Percentiles rank a stretch among this genome's conserved stretches.
These are phyloP conservation scores for Phyllostomus hastatus DNA, from an alignment of 2,113 vertebrate species.

Conservation along the genomic window DNA sequence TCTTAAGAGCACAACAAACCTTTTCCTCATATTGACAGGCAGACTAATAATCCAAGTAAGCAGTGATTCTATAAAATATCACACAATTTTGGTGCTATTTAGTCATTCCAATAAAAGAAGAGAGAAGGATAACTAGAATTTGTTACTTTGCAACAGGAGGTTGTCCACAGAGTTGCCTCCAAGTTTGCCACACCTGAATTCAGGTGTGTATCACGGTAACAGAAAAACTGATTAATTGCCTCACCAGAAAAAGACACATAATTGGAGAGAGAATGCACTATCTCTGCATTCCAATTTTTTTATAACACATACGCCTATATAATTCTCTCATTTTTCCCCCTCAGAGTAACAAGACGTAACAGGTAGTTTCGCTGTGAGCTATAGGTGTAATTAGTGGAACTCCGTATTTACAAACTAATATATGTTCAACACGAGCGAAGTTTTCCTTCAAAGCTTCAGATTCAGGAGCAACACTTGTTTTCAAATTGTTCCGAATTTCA, in stretches of 20 bases:
- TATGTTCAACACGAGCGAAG: not conserved
- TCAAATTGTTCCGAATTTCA: conserved; percentile 34
- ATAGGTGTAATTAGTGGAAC: conserved; percentile 47
- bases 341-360: conserved; percentile 56
- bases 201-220: not conserved
- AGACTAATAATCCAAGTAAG: conserved; percentile 14
- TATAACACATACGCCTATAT: not conserved
- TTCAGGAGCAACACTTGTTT: not conserved
- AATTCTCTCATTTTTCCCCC: not conserved
- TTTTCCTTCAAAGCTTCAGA: conserved; percentile 21
- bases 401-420: conserved; percentile 55
- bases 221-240: conserved; percentile 46
- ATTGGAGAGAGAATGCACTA: conserved; percentile 43
- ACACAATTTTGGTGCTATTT: not conserved
- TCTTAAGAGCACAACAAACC: not conserved
- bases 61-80: conserved; percentile 7
- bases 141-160: not conserved
- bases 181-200: not conserved
- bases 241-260: conserved; percentile 11
- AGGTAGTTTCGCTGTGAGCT: conserved; percentile 48
- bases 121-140: not conserved
- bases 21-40: not conserved
- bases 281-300: conserved; percentile 33
- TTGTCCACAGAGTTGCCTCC: not conserved
- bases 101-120: not conserved